Base-by-base conservation (phyloP, 1,140 invertebrate genomes). In the Coptotermes formosanus region DNA sequence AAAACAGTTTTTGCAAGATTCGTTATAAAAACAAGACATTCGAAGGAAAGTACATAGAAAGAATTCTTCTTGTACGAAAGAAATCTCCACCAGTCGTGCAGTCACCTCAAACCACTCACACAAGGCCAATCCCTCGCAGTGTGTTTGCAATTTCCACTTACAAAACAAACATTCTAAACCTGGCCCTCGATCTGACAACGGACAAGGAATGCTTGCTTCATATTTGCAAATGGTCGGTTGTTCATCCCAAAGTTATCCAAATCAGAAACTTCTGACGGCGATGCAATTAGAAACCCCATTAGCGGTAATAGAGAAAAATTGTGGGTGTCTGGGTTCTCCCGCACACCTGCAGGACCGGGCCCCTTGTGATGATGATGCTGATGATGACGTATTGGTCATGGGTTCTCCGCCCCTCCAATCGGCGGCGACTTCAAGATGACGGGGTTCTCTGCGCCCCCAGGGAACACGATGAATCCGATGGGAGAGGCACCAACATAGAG, bases 301-400 rank as follows among this genome's bases (percentile, higher is more conserved):
- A 55, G 52, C 52, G 52, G 52, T 55, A 55, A 55, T 55, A 75
- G 64, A 75, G 64, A 75, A 30, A 75, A 30, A 75, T 75, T 75
- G 64, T 75, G 64, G 64, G 64, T 75, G 64, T 75, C 2, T 75
- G 64, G 64, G 14, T n/a, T 75, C 64, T 75, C 64, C 64, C 52
- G n/a, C 64, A n/a, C 64, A 75, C n/a, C 64, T 75, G 64, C 64
- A n/a, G 64, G 25, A n/a, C 64, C 64, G 64, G 64, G 64, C n/a
- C 64, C 64, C n/a, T 75, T 75, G 64, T 75, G 64, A 75, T 75
- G 64, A 69, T 64, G 45, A 48, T n/a, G n/a, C n/a, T n/a, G n/a
- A n/a, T 55, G 64, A 75, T 75, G 64, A 75, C 64, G 64, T 75
- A 75, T 30, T 75, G 64, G 64, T 75, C 64, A n/a, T 75, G 25